Conservation (phyloP, 2,888 invertebrate genomes). For the Caenorhabditis zanzibari region DNA sequence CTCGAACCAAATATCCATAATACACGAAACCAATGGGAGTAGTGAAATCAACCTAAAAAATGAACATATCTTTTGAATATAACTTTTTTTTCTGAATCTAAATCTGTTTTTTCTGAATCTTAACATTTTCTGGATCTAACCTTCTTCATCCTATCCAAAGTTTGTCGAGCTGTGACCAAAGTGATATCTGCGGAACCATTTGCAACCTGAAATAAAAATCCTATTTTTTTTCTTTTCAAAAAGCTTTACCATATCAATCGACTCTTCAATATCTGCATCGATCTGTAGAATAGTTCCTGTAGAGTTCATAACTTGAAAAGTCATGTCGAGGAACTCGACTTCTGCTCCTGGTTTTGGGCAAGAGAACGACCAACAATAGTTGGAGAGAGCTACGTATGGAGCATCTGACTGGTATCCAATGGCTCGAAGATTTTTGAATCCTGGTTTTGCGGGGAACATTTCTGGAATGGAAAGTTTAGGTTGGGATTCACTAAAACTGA, state of each 20-base stretch:
- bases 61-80: too few relatives aligned
- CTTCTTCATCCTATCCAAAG: constrained; percentile 64
- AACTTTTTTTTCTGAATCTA: constrained; percentile 1
- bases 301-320: constrained; percentile 67
- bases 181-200: constrained; percentile 68
- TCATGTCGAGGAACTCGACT: constrained; percentile 68
- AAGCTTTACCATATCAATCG: constrained; percentile 57
- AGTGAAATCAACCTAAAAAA: constrained; percentile 68
- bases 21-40: constrained; percentile 67
- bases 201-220: constrained; percentile 22
- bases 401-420: constrained; percentile 67
- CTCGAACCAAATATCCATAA: constrained; percentile 68
- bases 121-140: too few relatives aligned
- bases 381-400: constrained; percentile 59
- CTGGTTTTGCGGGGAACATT: constrained; percentile 10
- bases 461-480: not conserved
- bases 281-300: constrained; percentile 67
- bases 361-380: constrained; percentile 65
- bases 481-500: not conserved
- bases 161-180: constrained; percentile 64
- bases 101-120: too few relatives aligned
- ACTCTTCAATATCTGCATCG: constrained; percentile 64
- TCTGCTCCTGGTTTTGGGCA: constrained; percentile 70
- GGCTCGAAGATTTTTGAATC: constrained; percentile 58
- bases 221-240: not conserved